Evolutionary conservation across 30 jellyfish, hydroid and myxozoan genomes (phyloP).

Genomic region (Aurelia aurita): DNA sequence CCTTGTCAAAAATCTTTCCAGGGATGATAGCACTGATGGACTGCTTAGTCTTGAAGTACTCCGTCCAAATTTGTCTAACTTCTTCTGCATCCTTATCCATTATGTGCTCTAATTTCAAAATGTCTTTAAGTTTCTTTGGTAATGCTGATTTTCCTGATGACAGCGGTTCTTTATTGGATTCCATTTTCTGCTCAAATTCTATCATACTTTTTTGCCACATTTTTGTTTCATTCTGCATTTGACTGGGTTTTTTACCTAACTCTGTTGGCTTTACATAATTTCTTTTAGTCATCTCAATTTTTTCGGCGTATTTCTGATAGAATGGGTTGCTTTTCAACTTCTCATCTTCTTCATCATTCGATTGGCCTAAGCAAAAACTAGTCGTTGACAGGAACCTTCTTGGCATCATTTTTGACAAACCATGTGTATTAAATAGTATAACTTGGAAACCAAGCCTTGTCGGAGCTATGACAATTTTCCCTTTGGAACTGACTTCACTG

Average conservation of each 20-base stretch:
- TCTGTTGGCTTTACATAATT: slow-evolving; percentile 30
- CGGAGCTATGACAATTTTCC: too few species aligned
- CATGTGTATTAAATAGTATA: too few species aligned
- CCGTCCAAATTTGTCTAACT: slow-evolving; percentile 82
- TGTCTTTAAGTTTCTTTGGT: slow-evolving; percentile 63
- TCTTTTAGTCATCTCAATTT: slow-evolving; percentile 50
- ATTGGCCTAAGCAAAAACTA: slow-evolving; percentile 5
- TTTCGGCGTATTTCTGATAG: slow-evolving; percentile 79
- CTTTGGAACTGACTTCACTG: too few species aligned
- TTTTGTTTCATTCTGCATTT: slow-evolving; percentile 50
- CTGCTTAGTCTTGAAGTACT: slow-evolving; percentile 69
- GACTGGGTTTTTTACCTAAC: slow-evolving; percentile 29
- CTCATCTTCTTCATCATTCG: slow-evolving; percentile 44
- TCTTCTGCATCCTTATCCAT: slow-evolving; percentile 55
- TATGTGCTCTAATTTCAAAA: slow-evolving; percentile 60
- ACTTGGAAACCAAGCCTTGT: too few species aligned
- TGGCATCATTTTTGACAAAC: too few species aligned
- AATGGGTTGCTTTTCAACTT: slow-evolving; percentile 71
- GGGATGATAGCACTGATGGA: slow-evolving; percentile 85
- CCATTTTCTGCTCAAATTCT: slow-evolving; percentile 48
- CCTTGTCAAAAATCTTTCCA: slow-evolving; percentile 48
- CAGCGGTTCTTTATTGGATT: neutral
- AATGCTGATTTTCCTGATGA: slow-evolving; percentile 46
- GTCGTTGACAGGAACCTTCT: slow-evolving; percentile 25
- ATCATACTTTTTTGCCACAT: slow-evolving; percentile 57